Conservation (phyloP, 2,888 invertebrate species). For the Cheilosia scutellata region DNA sequence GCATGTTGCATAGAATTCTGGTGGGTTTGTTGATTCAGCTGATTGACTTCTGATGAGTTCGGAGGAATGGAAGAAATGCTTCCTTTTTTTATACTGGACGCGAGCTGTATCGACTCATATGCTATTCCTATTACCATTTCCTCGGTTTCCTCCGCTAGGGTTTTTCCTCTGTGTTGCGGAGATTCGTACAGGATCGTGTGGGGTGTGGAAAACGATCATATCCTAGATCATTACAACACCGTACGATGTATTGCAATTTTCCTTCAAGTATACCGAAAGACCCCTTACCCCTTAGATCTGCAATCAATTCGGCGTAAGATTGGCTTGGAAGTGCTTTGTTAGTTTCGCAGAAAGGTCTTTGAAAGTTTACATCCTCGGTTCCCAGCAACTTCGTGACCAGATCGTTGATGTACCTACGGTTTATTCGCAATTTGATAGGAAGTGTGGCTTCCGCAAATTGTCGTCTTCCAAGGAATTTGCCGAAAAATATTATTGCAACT, state of each 20-base stretch:
- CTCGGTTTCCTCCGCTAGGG: constrained; percentile 7
- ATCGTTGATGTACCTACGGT: constrained; percentile 1
- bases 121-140: background rate
- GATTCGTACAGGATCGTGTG: constrained; percentile 14
- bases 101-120: constrained; percentile 21
- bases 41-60: background rate
- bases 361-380: background rate
- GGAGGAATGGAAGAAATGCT: background rate
- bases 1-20: background rate
- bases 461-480: no score
- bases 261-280: constrained; percentile 34
- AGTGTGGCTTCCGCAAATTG: background rate
- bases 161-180: constrained; percentile 21
- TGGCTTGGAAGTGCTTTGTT: constrained; percentile 15
- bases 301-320: constrained; percentile 42
- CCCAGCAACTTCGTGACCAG: background rate
- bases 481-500: constrained; percentile 6
- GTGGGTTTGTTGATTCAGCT: background rate
- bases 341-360: constrained; percentile 7
- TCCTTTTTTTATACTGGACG: constrained; percentile 18
- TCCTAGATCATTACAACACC: background rate
- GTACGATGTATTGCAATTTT: constrained; percentile 13
- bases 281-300: constrained; percentile 54
- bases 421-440: background rate
- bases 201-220: constrained; percentile 4